phyloP scores from a whole-genome alignment of 2,888 invertebrate genomes.

The Drosophila neoperkinsi region DNA sequence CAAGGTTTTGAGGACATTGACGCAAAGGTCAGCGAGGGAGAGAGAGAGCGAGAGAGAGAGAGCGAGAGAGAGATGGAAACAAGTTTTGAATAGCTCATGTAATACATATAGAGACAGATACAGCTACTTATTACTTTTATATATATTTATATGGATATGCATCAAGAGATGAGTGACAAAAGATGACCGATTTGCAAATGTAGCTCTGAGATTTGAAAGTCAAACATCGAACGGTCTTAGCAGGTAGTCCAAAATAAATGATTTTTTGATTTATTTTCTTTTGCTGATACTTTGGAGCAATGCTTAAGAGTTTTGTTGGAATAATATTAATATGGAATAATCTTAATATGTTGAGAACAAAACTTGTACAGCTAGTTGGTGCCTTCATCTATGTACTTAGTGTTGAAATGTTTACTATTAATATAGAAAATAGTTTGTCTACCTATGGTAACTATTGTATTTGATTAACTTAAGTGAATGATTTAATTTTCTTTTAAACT shows the following conservation, averaged over 20 bases:
- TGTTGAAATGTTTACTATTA: not conserved
- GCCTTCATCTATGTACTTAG: not conserved
- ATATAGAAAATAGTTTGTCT: not conserved
- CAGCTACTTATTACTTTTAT: conserved; percentile 2
- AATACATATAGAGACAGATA: conserved; percentile 13
- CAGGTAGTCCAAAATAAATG: not conserved
- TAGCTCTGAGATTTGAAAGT: not conserved
- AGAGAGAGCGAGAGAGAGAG: conserved; percentile 16
- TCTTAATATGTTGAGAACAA: not conserved
- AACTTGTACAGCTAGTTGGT: not conserved
- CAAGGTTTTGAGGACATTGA: conserved; percentile 77
- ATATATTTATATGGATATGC: not conserved
- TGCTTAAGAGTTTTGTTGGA: too few relatives aligned
- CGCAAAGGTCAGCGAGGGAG: conserved; percentile 52
- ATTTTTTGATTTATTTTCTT: not conserved
- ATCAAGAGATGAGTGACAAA: conserved; percentile 6
- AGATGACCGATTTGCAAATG: not conserved
- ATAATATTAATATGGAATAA: not conserved
- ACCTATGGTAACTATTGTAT: not conserved
- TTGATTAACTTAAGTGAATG: not conserved
- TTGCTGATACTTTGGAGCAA: not conserved
- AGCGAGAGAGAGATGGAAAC: conserved; percentile 29
- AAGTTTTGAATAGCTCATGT: conserved; percentile 47
- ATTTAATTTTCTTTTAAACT: not conserved
- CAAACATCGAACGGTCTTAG: not conserved